These are phyloP conservation scores for Orthosia gracilis DNA, from an alignment of 2,888 invertebrate genomes.

Conservation along the genomic window DNA sequence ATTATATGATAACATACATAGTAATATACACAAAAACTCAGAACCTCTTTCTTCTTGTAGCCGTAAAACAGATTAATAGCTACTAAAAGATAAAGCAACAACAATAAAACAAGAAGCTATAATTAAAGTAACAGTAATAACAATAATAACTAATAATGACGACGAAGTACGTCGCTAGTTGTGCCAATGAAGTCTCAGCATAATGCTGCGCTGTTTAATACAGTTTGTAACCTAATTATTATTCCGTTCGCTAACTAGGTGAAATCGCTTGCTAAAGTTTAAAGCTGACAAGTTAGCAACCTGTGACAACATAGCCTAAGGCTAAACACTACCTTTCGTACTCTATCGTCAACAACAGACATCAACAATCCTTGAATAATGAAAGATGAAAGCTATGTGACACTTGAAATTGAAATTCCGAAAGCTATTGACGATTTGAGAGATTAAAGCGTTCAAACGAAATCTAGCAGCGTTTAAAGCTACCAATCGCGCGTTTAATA, in stretches of 20 bases:
- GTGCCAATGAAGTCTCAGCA: constrained; percentile 26
- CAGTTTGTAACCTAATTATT: constrained; percentile 58
- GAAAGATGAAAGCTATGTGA: not conserved
- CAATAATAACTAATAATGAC: no score
- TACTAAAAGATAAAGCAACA: constrained; percentile 20
- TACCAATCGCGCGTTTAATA: constrained; percentile 51
- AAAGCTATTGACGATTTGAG: constrained; percentile 21
- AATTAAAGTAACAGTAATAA: constrained; percentile 44
- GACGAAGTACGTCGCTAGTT: constrained; percentile 1
- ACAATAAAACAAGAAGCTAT: constrained; percentile 26
- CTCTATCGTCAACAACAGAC: constrained; percentile 1
- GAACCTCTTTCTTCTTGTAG: constrained; percentile 15
- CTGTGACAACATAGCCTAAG: constrained; percentile 32
- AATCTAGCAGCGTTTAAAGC: constrained; percentile 27
- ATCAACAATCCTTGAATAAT: constrained; percentile 8
- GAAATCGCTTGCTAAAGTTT: constrained; percentile 51
- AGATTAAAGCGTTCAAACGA: constrained; percentile 24
- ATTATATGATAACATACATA: not conserved
- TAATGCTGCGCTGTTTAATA: constrained; percentile 39
- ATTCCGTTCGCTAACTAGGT: constrained; percentile 55
- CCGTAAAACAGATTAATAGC: constrained; percentile 28
- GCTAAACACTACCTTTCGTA: constrained; percentile 14
- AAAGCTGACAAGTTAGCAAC: constrained; percentile 44
- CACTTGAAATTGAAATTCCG: constrained; percentile 23
- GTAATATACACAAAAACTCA: constrained; percentile 9